Evolutionary conservation across 1,140 invertebrate species (phyloP).

Genomic region (Patella vulgata): DNA sequence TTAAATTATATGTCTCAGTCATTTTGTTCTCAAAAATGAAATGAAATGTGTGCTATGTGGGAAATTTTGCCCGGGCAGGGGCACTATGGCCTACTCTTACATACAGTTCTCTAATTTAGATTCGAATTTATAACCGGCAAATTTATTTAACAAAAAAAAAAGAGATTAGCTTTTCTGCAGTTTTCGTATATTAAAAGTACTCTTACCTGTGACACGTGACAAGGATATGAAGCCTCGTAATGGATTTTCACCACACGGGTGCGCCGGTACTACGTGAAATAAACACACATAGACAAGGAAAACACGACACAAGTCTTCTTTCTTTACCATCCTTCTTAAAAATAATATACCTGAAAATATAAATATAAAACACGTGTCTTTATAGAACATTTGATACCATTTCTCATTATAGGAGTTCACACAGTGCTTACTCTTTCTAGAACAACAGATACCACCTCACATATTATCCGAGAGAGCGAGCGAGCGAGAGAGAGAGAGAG

Average conservation of each 20-base stretch:
- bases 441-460: slow-evolving; percentile 1
- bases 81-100: too few relatives aligned
- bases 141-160: too few relatives aligned
- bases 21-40: too few relatives aligned
- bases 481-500: too few relatives aligned
- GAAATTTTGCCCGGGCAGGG: too few relatives aligned
- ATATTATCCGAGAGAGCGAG: slow-evolving; percentile 4
- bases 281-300: slow-evolving; percentile 45
- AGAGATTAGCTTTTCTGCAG: too few relatives aligned
- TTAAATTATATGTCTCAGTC: too few relatives aligned
- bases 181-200: too few relatives aligned
- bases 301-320: slow-evolving; percentile 39
- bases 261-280: slow-evolving; percentile 33
- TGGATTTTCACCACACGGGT: slow-evolving; percentile 45
- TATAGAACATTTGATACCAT: background rate
- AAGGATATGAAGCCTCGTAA: slow-evolving; percentile 31
- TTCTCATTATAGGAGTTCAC: background rate
- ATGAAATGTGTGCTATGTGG: too few relatives aligned
- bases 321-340: slow-evolving; percentile 46
- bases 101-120: too few relatives aligned
- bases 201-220: slow-evolving; percentile 32
- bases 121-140: too few relatives aligned
- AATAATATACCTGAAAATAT: slow-evolving; percentile 36
- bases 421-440: slow-evolving; percentile 8
- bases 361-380: background rate